Evolutionary conservation across 2,888 invertebrate species (phyloP), one percentile per base, ranked within the genome.

Genomic region (Megaustenia siamemsis): DNA sequence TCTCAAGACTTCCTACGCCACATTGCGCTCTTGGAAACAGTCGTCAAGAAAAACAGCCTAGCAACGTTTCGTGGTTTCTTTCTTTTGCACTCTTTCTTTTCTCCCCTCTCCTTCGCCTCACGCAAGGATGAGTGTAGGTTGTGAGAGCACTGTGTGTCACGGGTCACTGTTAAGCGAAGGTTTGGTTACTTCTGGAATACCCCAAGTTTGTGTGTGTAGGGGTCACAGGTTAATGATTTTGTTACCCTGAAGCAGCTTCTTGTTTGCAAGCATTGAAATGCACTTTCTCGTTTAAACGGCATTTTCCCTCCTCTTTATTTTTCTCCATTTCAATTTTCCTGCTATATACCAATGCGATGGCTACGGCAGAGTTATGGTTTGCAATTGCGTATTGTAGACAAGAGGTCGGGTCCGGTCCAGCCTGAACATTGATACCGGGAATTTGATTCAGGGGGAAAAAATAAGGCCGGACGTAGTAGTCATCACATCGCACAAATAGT

Each of bases 101-200:
- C n/a, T 43, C 2, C 21, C 56, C 56, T 4, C n/a, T 76, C 5
- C 60, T 8, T 38, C 28, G 21, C 49, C 10, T 24, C 56, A n/a
- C n/a, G 43, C 38, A 76, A 35, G 35, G 45, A 4, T 45, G 28
- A 28, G 78, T 63, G 63, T 38, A 78, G 78, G 63, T 63, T 78
- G 18, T 18, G 76, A 56, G 35, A 76, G 53, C 56, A 76, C n/a
- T n/a, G 43, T 15, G 63, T 63, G 78, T 78, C 78, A 78, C 63
- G 56, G 78, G 78, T 78, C 78, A 78, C 63, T 78, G 78, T 63
- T 63, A 63, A 45, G 56, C 35, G 6, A 56, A 35, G 66, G 43
- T 56, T 63, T 78, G 78, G 78, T 78, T 78, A 78, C 78, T 45
- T 28, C 18, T 78, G 78, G 78, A 63, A 78, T 78, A 32, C 63